phyloP scores from a whole-genome alignment of 2,113 vertebrate species.

The Aphelocoma coerulescens region DNA sequence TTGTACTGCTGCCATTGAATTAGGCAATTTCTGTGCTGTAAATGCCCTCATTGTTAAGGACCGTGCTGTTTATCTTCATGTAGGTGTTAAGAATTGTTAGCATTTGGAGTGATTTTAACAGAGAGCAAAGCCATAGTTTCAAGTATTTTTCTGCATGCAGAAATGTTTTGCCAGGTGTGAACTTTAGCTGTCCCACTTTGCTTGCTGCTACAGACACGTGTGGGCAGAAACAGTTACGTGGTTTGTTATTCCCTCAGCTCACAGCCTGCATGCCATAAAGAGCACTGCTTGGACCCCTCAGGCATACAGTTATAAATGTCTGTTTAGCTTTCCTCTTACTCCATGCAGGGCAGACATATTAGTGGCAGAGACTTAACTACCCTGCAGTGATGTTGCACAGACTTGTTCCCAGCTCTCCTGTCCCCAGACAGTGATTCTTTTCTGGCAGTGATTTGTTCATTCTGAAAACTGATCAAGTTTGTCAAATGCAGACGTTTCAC shows the following conservation, averaged over 20 bases:
- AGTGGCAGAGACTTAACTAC: neutral
- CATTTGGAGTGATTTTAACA: constrained; percentile 38
- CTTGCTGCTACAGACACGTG: neutral
- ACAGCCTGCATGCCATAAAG: neutral
- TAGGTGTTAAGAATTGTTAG: constrained; percentile 51
- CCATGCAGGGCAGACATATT: rapidly evolving
- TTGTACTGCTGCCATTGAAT: constrained; percentile 47
- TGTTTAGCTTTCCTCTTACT: neutral
- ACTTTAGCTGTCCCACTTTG: constrained; percentile 5
- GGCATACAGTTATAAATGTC: neutral
- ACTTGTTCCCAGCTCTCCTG: neutral
- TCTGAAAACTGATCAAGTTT: neutral
- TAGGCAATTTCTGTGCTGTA: constrained; percentile 20
- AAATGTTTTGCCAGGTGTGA: constrained; percentile 35
- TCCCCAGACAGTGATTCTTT: neutral
- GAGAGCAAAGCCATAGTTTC: neutral
- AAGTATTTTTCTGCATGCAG: constrained; percentile 2
- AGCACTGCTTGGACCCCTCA: neutral
- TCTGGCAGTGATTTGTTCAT: neutral
- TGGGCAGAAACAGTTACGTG: neutral
- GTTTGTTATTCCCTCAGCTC: neutral
- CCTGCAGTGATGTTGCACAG: neutral
- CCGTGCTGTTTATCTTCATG: neutral
- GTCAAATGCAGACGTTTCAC: neutral
- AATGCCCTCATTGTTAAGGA: constrained; percentile 53